Conservation (phyloP, 2,888 invertebrate genomes). For the Athalia circularis region DNA sequence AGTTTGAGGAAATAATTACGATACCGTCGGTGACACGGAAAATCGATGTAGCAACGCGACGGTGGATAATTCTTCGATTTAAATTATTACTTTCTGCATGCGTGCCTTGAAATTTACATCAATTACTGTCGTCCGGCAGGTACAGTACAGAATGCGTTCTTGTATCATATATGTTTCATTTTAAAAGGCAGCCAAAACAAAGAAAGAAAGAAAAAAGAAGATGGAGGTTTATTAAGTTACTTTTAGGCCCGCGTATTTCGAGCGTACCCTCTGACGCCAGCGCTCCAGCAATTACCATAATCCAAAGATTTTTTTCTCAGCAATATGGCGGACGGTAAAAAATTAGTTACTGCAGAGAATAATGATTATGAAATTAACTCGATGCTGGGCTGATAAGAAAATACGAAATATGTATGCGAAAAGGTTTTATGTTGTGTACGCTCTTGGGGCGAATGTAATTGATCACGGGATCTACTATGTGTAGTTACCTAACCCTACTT, state of each 20-base stretch:
- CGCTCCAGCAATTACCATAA: constrained; percentile 5
- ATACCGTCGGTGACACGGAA: no score
- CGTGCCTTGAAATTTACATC: no score
- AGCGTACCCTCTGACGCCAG: not conserved
- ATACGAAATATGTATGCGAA: constrained; percentile 8
- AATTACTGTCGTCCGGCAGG: no score
- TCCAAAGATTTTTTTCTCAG: constrained; percentile 17
- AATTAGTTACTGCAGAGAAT: not conserved
- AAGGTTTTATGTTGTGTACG: not conserved
- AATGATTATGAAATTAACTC: constrained; percentile 15
- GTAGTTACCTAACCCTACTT: no score
- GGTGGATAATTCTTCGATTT: no score
- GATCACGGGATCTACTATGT: not conserved
- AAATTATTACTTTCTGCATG: no score
- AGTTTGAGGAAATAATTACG: no score
- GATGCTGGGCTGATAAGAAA: not conserved
- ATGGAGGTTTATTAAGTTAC: not conserved
- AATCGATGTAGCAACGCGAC: no score
- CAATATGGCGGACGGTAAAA: not conserved
- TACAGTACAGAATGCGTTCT: no score
- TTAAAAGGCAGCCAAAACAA: not conserved
- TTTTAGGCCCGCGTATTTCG: not conserved
- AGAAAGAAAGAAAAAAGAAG: not conserved
- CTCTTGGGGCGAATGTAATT: not conserved
- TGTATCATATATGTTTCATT: not conserved